These are phyloP conservation scores for Gulo gulo DNA, from an alignment of 2,113 vertebrate genomes.

Conservation along the genomic window DNA sequence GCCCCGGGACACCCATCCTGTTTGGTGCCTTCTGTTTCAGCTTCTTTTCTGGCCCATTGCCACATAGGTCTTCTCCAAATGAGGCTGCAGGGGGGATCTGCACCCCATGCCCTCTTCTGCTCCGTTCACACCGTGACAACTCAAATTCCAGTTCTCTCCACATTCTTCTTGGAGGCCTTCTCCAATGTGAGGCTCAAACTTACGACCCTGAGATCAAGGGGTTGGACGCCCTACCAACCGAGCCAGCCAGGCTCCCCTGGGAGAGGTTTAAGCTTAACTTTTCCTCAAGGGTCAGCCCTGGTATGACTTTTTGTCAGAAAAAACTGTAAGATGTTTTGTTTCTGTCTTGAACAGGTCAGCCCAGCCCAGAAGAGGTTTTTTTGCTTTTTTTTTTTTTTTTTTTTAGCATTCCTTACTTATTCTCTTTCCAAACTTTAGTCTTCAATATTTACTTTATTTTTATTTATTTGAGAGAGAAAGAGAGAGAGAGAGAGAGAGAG, in stretches of 20 bases:
- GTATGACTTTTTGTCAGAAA: neutral
- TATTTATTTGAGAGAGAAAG: neutral
- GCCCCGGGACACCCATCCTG: slow-evolving; percentile 88
- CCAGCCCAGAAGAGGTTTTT: neutral
- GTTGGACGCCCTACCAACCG: neutral
- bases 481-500: neutral
- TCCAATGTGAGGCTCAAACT: slow-evolving; percentile 60
- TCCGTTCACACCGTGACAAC: slow-evolving; percentile 90
- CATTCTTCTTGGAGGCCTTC: slow-evolving; percentile 90
- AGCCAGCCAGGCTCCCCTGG: neutral
- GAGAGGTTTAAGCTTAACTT: neutral
- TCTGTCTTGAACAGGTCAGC: neutral
- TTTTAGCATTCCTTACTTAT: neutral
- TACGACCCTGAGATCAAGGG: neutral
- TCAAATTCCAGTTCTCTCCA: slow-evolving; percentile 85
- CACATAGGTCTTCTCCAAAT: slow-evolving; percentile 93
- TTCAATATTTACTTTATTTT: neutral
- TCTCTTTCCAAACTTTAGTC: neutral
- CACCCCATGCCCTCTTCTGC: slow-evolving; percentile 92
- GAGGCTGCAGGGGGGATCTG: slow-evolving; percentile 93
- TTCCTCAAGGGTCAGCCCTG: neutral
- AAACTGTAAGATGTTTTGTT: neutral
- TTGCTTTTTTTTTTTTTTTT: neutral
- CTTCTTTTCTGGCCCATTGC: slow-evolving; percentile 92
- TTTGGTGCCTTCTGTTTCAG: slow-evolving; percentile 90